A percentile compares a stretch with the other conserved stretches of the same genome.
phyloP scores from a whole-genome alignment of 2,888 invertebrate species.

The Acleris holmiana region DNA sequence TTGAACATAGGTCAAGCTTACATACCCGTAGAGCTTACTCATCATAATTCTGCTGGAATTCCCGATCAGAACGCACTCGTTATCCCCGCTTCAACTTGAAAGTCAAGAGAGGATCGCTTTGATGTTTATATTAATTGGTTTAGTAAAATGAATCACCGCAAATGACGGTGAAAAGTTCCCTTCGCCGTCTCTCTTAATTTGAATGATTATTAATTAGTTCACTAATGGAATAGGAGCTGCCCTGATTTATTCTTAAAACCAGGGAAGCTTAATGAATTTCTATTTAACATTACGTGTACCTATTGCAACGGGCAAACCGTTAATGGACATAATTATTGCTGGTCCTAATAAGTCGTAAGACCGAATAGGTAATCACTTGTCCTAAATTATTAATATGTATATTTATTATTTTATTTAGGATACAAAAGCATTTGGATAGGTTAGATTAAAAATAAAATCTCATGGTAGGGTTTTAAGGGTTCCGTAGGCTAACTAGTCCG shows the following conservation, averaged over 20 bases:
- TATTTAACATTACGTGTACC: conserved; percentile 14
- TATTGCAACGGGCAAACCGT: neutral
- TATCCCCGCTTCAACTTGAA: conserved; percentile 46
- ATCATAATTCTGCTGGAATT: conserved; percentile 9
- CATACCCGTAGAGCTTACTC: neutral
- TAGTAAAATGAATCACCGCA: conserved; percentile 51
- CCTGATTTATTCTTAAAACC: conserved; percentile 26
- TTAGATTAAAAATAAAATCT: too few relatives aligned
- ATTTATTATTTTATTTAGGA: too few relatives aligned
- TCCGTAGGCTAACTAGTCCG: too few relatives aligned
- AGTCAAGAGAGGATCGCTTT: conserved; percentile 57
- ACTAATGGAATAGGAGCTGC: conserved; percentile 38
- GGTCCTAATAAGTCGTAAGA: too few relatives aligned
- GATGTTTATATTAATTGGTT: conserved; percentile 61
- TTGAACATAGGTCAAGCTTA: too few relatives aligned
- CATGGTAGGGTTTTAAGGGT: too few relatives aligned
- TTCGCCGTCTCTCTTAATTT: conserved; percentile 48
- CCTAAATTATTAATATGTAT: too few relatives aligned
- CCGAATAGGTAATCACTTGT: too few relatives aligned
- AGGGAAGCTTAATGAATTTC: conserved; percentile 10
- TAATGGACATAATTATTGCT: too few relatives aligned
- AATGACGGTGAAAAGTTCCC: conserved; percentile 47
- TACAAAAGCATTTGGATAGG: too few relatives aligned
- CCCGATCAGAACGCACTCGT: conserved; percentile 10
- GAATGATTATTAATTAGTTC: conserved; percentile 48